Conservation (phyloP, 2,888 invertebrate species). For the Crocallis elinguaria region DNA sequence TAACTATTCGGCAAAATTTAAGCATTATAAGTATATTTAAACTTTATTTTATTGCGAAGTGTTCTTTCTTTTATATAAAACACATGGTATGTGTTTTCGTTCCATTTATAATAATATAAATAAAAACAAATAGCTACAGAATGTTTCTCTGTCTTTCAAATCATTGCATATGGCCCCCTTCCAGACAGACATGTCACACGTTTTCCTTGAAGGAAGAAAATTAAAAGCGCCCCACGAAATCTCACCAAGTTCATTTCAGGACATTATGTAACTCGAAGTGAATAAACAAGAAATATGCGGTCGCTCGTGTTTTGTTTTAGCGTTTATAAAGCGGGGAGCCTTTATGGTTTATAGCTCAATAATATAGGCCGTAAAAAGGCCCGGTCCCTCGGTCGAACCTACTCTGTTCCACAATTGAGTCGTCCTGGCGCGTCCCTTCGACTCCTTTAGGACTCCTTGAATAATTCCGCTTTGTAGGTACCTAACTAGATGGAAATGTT, state of each 20-base stretch:
- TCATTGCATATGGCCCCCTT: too few species aligned
- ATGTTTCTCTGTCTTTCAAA: too few species aligned
- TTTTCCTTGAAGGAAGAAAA: conserved; percentile 43
- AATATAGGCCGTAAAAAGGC: conserved; percentile 73
- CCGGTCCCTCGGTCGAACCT: conserved; percentile 63
- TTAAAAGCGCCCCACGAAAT: conserved; percentile 58
- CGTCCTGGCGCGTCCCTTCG: conserved; percentile 60
- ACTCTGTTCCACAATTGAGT: conserved; percentile 69
- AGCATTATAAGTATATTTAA: too few species aligned
- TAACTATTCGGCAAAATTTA: too few species aligned
- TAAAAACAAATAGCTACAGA: too few species aligned
- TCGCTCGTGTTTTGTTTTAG: conserved; percentile 70
- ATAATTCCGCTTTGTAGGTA: conserved; percentile 58
- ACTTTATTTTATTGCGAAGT: too few species aligned
- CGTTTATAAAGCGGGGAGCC: conserved; percentile 70
- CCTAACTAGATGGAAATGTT: conserved; percentile 50
- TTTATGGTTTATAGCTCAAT: conserved; percentile 80
- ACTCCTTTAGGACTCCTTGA: conserved; percentile 59
- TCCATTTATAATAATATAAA: too few species aligned
- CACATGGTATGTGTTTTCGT: too few species aligned
- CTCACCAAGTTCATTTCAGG: conserved; percentile 58
- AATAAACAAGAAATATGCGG: conserved; percentile 72
- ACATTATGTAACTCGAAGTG: conserved; percentile 61
- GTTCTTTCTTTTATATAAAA: too few species aligned
- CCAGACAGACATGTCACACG: conserved; percentile 32